Conservation (phyloP, 2,888 invertebrate genomes). For the Meteorus cinctellus region DNA sequence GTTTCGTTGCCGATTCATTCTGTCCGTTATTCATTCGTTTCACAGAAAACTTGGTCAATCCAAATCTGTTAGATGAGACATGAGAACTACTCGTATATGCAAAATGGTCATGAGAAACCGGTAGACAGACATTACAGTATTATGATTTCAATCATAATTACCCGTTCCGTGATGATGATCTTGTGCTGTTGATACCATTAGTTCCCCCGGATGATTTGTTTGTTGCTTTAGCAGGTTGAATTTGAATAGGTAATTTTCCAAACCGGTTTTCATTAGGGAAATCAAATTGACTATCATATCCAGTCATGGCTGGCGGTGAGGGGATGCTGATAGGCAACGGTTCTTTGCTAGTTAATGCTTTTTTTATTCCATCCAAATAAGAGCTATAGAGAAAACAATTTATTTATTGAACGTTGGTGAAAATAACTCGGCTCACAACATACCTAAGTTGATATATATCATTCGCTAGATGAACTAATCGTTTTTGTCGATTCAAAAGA, state of each 20-base stretch:
- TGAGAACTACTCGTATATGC: background rate
- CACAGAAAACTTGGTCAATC: background rate
- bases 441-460: conserved; percentile 30
- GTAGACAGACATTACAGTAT: no score
- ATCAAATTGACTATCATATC: conserved; percentile 41
- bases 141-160: background rate
- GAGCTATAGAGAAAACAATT: conserved; percentile 15
- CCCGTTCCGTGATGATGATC: background rate
- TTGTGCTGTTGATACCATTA: background rate
- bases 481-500: conserved; percentile 18
- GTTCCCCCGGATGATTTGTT: background rate
- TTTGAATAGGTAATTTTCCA: conserved; percentile 25
- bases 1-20: background rate
- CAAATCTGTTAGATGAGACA: background rate
- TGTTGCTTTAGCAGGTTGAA: background rate
- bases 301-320: conserved; percentile 17
- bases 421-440: background rate
- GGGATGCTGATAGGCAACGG: conserved; percentile 1
- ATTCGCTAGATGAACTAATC: conserved; percentile 6
- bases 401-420: background rate
- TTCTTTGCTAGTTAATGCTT: conserved; percentile 5
- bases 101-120: no score
- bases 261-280: conserved; percentile 32
- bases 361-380: conserved; percentile 27
- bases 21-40: background rate